Evolutionary conservation across 2,888 invertebrate species (phyloP), one percentile per base, ranked within the genome.

Genomic region (Drosophila ezoana): DNA sequence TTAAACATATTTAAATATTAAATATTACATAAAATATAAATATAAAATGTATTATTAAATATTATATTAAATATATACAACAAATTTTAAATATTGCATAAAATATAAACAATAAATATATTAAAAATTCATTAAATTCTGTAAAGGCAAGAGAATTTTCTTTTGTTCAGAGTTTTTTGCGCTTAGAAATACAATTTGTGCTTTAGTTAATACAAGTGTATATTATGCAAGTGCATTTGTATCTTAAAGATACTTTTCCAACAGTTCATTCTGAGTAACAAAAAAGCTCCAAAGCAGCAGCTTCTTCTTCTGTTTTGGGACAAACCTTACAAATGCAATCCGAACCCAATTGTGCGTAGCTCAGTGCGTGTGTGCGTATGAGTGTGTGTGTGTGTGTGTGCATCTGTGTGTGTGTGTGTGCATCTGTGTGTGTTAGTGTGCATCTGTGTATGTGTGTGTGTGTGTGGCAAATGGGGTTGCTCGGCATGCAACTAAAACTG

Each of bases 381-480:
- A 16, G 41, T 65, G 59, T 54, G 65, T 54, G 40, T 20, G 49
- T 60, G 63, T 40, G 52, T 47, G 56, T 44, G 33, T 58, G 49
- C 44, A 35, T 40, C 16, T 18, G 41, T 65, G 59, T 54, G 65
- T 54, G 40, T 20, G 49, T 60, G 63, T 49, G 32, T 47, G 14
- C 33, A 32, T 61, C 58, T 49, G 64, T 47, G 38, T 33, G 59
- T 53, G 63, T 61, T 52, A 38, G 18, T 23, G 23, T 23, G 23
- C 18, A 2, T 41, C 35, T 40, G 49, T 60, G 59, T 54, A 62
- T 57, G 43, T 47, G 38, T 40, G 59, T 57, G 63, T 64, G 28
- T 8, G 59, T 53, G 48, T 59, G 10, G 40, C 45, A 65, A 76
- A 58, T 58, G 75, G 77, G 77, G 77, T 78, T 75, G 77, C 59